A percentile compares a stretch with the other conserved stretches of the same genome.
phyloP scores from a whole-genome alignment of 2,113 vertebrate species.

The Aldabrachelys gigantea region DNA sequence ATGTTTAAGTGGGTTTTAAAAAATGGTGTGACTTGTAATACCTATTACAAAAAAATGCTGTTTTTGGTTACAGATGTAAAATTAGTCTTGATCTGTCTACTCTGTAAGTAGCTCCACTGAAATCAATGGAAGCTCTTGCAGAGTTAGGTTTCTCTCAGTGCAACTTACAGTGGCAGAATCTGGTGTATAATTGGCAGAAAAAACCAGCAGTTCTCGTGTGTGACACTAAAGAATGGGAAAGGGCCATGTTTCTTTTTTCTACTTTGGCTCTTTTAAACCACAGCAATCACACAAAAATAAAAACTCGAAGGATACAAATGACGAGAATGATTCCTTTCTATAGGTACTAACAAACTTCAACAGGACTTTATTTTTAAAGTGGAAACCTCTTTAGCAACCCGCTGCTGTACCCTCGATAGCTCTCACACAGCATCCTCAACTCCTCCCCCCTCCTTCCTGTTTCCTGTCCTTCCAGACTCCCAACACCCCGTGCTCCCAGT shows the following conservation, averaged over 20 bases:
- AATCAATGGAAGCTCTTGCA: neutral
- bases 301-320: neutral
- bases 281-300: slow-evolving; percentile 4
- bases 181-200: neutral
- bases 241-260: slow-evolving; percentile 10
- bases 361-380: no score
- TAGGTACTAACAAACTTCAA: neutral
- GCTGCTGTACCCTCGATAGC: no score
- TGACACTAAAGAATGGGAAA: neutral
- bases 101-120: neutral
- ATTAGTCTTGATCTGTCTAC: neutral
- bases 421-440: no score
- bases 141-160: rapidly evolving
- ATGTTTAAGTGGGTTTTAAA: slow-evolving; percentile 19
- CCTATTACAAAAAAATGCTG: neutral
- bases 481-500: no score
- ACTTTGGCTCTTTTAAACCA: slow-evolving; percentile 43
- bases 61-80: neutral
- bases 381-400: no score
- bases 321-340: neutral
- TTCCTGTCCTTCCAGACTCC: no score
- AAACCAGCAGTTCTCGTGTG: neutral
- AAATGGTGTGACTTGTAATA: neutral
- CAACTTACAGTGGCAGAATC: neutral
- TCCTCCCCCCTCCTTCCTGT: no score